phyloP scores from a whole-genome alignment of 2,113 vertebrate species.

The Mormyrus iriodes region DNA sequence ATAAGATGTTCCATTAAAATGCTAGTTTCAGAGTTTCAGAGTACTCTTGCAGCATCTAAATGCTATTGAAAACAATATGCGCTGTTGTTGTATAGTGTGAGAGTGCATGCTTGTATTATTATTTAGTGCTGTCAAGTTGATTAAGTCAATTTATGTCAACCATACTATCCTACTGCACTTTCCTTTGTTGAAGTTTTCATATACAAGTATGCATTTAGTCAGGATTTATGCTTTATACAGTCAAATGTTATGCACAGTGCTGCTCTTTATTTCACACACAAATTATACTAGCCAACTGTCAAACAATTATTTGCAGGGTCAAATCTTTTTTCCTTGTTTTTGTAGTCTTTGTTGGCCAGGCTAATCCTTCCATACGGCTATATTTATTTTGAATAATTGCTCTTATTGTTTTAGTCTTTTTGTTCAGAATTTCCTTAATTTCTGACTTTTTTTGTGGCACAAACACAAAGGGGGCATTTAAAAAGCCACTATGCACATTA shows the following conservation, averaged over 20 bases:
- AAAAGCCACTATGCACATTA: not conserved
- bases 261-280: not conserved
- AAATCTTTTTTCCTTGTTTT: not conserved
- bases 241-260: not conserved
- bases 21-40: not conserved
- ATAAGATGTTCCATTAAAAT: not conserved
- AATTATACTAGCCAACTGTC: not conserved
- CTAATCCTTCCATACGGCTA: too few relatives aligned
- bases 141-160: not conserved
- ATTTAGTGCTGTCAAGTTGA: not conserved
- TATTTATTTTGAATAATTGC: not conserved
- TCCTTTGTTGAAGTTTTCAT: not conserved
- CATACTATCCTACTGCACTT: not conserved
- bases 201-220: not conserved
- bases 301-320: not conserved
- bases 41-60: not conserved
- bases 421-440: not conserved
- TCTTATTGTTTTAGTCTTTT: not conserved
- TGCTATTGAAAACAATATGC: not conserved
- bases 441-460: not conserved
- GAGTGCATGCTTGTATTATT: not conserved
- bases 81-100: not conserved
- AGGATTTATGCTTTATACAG: not conserved
- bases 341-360: not conserved
- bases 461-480: not conserved